Conservation (phyloP, 37 sponge, comb jelly and placozoan genomes). For the Ephydatia muelleri region DNA sequence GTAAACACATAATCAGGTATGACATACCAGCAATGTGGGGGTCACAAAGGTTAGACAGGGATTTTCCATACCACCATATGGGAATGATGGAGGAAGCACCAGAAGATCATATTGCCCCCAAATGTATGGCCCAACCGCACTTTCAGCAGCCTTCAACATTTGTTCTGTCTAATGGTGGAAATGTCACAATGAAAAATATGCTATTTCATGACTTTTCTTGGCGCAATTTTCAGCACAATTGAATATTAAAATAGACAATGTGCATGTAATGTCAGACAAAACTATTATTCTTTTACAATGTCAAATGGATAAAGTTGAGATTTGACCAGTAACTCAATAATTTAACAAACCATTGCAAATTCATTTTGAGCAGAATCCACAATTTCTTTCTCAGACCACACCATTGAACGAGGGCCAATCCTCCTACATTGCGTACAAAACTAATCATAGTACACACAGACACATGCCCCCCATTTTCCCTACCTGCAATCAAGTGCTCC, state of each 20-base stretch:
- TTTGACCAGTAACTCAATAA: too few species aligned
- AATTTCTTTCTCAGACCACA: conserved; percentile 89
- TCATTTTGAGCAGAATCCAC: conserved; percentile 80
- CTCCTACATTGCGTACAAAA: conserved; percentile 17
- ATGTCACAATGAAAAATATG: neutral
- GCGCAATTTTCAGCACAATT: too few species aligned
- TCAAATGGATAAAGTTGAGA: too few species aligned
- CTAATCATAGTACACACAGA: neutral
- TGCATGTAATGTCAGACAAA: too few species aligned
- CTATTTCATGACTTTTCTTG: neutral
- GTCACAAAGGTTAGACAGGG: conserved; percentile 92
- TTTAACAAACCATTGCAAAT: conserved; percentile 69
- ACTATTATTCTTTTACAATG: too few species aligned
- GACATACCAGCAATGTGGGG: conserved; percentile 82
- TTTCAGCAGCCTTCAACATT: conserved; percentile 81
- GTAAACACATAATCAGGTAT: neutral
- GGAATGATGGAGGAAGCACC: conserved; percentile 92
- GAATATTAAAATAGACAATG: too few species aligned
- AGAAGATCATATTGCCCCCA: conserved; percentile 94
- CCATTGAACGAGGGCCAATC: conserved; percentile 72
- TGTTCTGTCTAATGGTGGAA: conserved; percentile 62
- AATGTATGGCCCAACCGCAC: conserved; percentile 80
- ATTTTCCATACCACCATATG: conserved; percentile 98
- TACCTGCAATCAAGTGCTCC: conserved; percentile 84
- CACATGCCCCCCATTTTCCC: neutral